phyloP scores from a whole-genome alignment of 2,113 vertebrate genomes.

The Taxidea taxus region DNA sequence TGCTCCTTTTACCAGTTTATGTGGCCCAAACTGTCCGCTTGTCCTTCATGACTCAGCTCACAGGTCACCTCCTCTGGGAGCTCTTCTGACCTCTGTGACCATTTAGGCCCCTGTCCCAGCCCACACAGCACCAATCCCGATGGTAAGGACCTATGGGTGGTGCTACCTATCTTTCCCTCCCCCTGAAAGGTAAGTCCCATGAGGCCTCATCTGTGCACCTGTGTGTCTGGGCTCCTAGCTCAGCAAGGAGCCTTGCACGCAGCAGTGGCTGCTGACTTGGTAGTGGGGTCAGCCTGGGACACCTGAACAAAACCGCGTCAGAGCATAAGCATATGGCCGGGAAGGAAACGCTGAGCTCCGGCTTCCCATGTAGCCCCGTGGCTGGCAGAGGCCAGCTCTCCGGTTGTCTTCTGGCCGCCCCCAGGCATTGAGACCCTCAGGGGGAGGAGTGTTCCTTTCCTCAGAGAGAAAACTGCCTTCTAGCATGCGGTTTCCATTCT shows the following conservation, averaged over 20 bases:
- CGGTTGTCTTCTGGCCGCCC: background rate
- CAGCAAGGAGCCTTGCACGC: background rate
- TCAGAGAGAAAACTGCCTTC: background rate
- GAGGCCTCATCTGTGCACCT: background rate
- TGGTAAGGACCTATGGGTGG: rapidly evolving
- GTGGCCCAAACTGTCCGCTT: rapidly evolving
- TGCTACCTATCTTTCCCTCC: background rate
- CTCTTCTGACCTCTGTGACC: background rate
- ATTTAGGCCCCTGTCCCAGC: background rate
- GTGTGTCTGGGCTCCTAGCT: background rate
- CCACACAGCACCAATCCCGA: rapidly evolving
- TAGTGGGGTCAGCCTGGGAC: background rate
- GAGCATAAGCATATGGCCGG: rapidly evolving
- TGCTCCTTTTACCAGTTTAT: background rate
- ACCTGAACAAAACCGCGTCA: background rate
- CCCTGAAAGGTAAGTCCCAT: background rate
- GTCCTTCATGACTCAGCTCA: background rate
- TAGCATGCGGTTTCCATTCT: background rate
- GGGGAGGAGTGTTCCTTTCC: background rate
- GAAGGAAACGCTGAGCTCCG: background rate
- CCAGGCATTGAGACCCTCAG: background rate
- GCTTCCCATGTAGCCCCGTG: rapidly evolving
- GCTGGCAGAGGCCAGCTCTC: background rate
- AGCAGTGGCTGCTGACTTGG: background rate
- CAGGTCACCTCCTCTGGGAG: background rate